These are phyloP conservation scores for Nansenia antarctica DNA, from an alignment of 2,113 vertebrate genomes.

Conservation along the genomic window DNA sequence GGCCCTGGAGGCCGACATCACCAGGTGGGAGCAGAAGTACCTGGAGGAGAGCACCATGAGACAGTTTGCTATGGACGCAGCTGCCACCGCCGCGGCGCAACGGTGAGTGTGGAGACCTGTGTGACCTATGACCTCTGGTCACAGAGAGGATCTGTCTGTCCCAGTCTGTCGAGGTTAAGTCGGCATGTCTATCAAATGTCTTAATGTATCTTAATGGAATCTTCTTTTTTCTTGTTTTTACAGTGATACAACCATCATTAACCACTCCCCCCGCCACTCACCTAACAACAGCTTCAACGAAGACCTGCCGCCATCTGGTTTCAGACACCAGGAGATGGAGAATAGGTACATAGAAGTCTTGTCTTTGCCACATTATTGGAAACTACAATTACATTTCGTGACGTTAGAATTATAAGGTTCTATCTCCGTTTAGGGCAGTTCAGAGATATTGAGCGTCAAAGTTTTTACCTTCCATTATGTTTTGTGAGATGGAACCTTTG, in stretches of 20 bases:
- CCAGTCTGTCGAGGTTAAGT: too few relatives aligned
- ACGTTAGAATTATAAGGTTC: too few relatives aligned
- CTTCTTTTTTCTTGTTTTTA: neutral
- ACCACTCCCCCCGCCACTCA: slow-evolving; percentile 89
- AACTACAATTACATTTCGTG: too few relatives aligned
- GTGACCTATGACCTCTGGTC: too few relatives aligned
- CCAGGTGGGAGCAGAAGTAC: slow-evolving; percentile 98
- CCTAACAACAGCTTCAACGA: slow-evolving; percentile 94
- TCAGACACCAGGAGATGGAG: slow-evolving; percentile 95
- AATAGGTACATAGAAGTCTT: slow-evolving; percentile 79
- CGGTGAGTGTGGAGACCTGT: too few relatives aligned
- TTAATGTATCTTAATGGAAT: neutral
- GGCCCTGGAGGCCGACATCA: slow-evolving; percentile 96
- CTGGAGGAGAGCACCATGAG: slow-evolving; percentile 97
- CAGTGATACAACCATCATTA: slow-evolving; percentile 96
- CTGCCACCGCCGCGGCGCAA: slow-evolving; percentile 91
- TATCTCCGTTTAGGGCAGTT: too few relatives aligned
- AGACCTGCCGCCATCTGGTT: slow-evolving; percentile 81
- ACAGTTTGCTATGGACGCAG: slow-evolving; percentile 97
- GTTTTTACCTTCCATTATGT: neutral
- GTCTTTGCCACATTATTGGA: too few relatives aligned
- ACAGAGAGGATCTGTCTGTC: too few relatives aligned
- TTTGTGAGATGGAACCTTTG: neutral
- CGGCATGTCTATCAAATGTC: too few relatives aligned
- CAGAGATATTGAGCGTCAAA: neutral